Evolutionary conservation across 2,113 vertebrate species (phyloP).

Genomic region (Platycercus adscitus): DNA sequence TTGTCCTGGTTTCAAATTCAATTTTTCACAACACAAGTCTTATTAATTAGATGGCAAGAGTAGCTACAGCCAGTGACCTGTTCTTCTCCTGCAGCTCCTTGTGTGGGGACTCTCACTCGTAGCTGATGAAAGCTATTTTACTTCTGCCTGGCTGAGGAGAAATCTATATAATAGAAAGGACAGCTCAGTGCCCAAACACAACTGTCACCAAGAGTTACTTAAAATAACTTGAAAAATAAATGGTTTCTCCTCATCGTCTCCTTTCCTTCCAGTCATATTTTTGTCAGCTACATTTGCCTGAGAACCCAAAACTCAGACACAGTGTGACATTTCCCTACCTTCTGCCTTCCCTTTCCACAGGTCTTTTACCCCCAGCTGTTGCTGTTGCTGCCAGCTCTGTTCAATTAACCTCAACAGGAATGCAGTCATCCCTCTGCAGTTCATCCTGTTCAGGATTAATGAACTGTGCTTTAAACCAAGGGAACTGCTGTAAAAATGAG

Average conservation of each 20-base stretch:
- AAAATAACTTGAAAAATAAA: conserved; percentile 32
- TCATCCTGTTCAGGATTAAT: conserved; percentile 50
- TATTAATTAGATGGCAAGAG: conserved; percentile 2
- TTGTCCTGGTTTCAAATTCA: conserved; percentile 17
- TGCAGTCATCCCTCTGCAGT: background rate
- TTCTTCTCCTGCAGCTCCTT: background rate
- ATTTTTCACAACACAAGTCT: background rate
- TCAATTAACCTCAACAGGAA: conserved; percentile 43
- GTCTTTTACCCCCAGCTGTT: conserved; percentile 1
- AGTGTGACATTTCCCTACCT: background rate
- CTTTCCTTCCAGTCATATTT: background rate
- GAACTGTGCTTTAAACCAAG: conserved; percentile 41
- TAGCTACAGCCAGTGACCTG: background rate
- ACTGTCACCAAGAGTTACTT: background rate
- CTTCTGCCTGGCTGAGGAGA: background rate
- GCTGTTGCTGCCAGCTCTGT: background rate
- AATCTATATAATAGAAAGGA: background rate
- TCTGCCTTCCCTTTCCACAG: background rate
- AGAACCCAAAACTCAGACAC: background rate
- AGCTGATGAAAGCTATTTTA: background rate
- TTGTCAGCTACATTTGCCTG: background rate
- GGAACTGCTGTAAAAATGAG: conserved; percentile 3
- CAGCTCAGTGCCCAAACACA: background rate
- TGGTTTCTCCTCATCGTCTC: background rate
- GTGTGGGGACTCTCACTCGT: background rate